These are phyloP conservation scores for Zoanthus sociatus DNA, from an alignment of 92 coral and sea anemone genomes.

Conservation along the genomic window DNA sequence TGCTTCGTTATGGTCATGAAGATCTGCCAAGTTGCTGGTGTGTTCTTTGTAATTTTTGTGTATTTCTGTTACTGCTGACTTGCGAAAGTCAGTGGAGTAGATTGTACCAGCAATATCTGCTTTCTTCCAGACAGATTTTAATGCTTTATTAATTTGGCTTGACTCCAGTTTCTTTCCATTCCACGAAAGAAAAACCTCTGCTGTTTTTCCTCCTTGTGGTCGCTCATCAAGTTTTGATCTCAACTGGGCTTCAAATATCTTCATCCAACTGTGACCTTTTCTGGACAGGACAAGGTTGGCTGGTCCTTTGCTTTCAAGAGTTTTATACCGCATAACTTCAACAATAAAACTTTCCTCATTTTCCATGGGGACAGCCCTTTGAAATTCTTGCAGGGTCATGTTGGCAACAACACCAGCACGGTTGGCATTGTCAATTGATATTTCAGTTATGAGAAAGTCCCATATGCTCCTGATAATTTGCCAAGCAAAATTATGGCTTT, in stretches of 20 bases:
- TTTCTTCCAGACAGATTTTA: slow-evolving; percentile 53
- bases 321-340: slow-evolving; percentile 64
- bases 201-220: neutral
- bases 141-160: slow-evolving; percentile 49
- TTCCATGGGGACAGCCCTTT: slow-evolving; percentile 26
- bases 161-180: slow-evolving; percentile 53
- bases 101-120: slow-evolving; percentile 49
- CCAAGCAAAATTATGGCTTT: neutral
- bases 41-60: slow-evolving; percentile 3
- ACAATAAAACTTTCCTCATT: slow-evolving; percentile 48
- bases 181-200: slow-evolving; percentile 60
- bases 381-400: slow-evolving; percentile 73
- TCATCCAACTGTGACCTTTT: slow-evolving; percentile 63
- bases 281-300: slow-evolving; percentile 52
- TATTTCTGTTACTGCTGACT: slow-evolving; percentile 18
- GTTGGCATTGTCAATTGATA: slow-evolving; percentile 69
- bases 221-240: slow-evolving; percentile 16
- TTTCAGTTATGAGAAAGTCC: slow-evolving; percentile 72
- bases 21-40: slow-evolving; percentile 39
- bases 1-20: slow-evolving; percentile 32
- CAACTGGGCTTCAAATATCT: slow-evolving; percentile 38
- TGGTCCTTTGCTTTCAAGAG: slow-evolving; percentile 66
- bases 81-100: slow-evolving; percentile 59
- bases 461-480: slow-evolving; percentile 17
- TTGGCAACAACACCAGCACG: slow-evolving; percentile 70